Evolutionary conservation across 2,888 invertebrate species (phyloP).

Genomic region (Agriopis marginaria): DNA sequence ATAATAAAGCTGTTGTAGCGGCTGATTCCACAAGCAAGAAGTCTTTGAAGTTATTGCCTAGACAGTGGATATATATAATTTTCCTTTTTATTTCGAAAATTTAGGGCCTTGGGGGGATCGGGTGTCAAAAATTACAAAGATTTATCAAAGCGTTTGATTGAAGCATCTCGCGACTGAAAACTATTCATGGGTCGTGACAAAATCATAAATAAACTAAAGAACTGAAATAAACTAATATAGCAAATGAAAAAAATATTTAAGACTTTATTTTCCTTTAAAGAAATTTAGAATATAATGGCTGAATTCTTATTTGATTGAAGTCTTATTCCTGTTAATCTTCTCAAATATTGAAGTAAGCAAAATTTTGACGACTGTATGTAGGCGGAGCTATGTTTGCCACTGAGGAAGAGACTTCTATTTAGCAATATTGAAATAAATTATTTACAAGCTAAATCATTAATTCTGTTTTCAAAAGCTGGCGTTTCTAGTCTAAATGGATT

Average conservation of each 20-base stretch:
- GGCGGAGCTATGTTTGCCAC: slow-evolving; percentile 3
- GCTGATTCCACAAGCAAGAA: too few species aligned
- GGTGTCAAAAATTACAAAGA: too few species aligned
- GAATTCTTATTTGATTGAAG: not conserved
- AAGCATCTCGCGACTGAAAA: not conserved
- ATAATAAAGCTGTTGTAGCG: too few species aligned
- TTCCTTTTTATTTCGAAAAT: too few species aligned
- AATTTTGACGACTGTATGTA: not conserved
- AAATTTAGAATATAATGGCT: not conserved
- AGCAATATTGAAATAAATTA: slow-evolving; percentile 14
- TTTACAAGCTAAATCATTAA: slow-evolving; percentile 11
- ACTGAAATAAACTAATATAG: too few species aligned
- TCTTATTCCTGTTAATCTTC: slow-evolving; percentile 1
- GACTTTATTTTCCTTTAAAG: not conserved
- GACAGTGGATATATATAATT: too few species aligned
- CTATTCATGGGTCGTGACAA: not conserved
- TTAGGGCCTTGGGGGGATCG: too few species aligned
- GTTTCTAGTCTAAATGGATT: slow-evolving; percentile 9
- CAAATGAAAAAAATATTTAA: too few species aligned
- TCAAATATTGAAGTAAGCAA: slow-evolving; percentile 3
- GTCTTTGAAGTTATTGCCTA: too few species aligned
- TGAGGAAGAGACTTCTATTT: slow-evolving; percentile 9
- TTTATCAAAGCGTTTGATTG: too few species aligned
- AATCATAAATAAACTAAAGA: too few species aligned
- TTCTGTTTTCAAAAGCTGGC: not conserved